Percentiles rank a stretch among this genome's conserved stretches.
Evolutionary conservation across 2,797 vertebrate species (phyloP).

Genomic region (Brachyalestes nurse): DNA sequence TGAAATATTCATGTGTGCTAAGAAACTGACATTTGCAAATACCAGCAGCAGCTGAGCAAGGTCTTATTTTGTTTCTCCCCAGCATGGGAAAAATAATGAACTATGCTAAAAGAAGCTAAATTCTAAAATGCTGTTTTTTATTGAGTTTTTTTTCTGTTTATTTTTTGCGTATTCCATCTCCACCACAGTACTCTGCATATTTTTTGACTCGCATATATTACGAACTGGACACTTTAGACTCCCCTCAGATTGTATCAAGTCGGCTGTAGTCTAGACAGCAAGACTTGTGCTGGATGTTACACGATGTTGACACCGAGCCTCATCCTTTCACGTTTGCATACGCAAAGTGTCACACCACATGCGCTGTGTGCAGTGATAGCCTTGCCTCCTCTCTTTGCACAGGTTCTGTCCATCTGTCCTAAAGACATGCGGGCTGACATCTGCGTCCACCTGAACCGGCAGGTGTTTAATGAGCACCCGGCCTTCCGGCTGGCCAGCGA

Average conservation of each 20-base stretch:
- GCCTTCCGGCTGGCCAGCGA: slow-evolving; percentile 89
- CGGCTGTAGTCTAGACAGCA: neutral
- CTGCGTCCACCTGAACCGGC: slow-evolving; percentile 87
- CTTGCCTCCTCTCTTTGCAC: neutral
- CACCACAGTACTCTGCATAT: slow-evolving; percentile 28
- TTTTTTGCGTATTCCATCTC: slow-evolving; percentile 10
- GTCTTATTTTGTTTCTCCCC: slow-evolving; percentile 25
- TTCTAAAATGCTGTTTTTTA: neutral
- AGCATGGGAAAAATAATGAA: slow-evolving; percentile 21
- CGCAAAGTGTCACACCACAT: neutral
- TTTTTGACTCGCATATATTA: slow-evolving; percentile 32
- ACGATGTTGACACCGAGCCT: neutral
- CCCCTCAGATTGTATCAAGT: slow-evolving; percentile 68
- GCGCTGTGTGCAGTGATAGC: neutral
- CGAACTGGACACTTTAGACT: slow-evolving; percentile 15
- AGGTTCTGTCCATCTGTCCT: slow-evolving; percentile 90
- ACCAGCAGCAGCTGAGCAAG: slow-evolving; percentile 36
- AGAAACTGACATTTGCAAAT: slow-evolving; percentile 48
- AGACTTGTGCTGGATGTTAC: neutral
- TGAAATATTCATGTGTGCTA: slow-evolving; percentile 48
- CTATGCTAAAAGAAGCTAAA: slow-evolving; percentile 18
- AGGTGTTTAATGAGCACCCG: slow-evolving; percentile 89
- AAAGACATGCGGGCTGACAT: slow-evolving; percentile 92
- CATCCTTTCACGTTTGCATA: neutral
- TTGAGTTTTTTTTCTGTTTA: slow-evolving; percentile 6